Evolutionary conservation across 2,797 vertebrate species (phyloP).

Genomic region (Acrocephalus scirpaceus): DNA sequence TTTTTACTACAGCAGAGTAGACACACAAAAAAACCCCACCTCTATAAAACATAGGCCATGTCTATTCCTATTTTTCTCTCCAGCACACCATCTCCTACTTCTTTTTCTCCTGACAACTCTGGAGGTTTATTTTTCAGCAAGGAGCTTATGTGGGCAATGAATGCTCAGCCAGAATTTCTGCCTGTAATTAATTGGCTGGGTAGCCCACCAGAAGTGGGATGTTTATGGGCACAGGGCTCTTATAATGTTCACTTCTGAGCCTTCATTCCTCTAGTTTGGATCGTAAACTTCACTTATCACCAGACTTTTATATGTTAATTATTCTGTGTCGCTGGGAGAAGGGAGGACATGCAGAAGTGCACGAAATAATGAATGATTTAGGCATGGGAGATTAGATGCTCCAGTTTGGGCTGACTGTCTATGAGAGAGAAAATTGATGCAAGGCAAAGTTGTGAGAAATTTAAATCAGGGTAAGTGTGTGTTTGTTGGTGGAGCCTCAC

Average conservation of each 20-base stretch:
- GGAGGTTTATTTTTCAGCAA: slow-evolving; percentile 60
- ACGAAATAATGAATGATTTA: not conserved
- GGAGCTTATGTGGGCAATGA: slow-evolving; percentile 49
- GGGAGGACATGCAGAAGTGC: not conserved
- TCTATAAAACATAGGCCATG: not conserved
- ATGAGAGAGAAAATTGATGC: not conserved
- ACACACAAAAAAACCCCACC: not conserved
- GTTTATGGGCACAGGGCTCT: slow-evolving; percentile 72
- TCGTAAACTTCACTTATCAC: slow-evolving; percentile 69
- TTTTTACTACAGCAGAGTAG: not conserved
- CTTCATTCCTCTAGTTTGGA: slow-evolving; percentile 59
- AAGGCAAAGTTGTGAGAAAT: not conserved
- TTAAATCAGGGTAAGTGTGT: not conserved
- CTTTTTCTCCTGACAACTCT: not conserved
- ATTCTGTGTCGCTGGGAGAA: not conserved
- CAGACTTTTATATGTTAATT: slow-evolving; percentile 70
- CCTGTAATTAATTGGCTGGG: slow-evolving; percentile 61
- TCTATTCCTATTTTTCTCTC: slow-evolving; percentile 15
- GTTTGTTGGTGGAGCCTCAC: not conserved
- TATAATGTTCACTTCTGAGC: slow-evolving; percentile 72
- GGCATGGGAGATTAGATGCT: not conserved
- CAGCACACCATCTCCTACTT: slow-evolving; percentile 15
- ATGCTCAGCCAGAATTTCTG: slow-evolving; percentile 56
- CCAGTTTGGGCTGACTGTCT: not conserved
- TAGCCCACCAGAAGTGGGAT: slow-evolving; percentile 71